A percentile compares a stretch with the other conserved stretches of the same genome.
phyloP scores from a whole-genome alignment of 1,140 invertebrate species.

The Orius insidiosus region DNA sequence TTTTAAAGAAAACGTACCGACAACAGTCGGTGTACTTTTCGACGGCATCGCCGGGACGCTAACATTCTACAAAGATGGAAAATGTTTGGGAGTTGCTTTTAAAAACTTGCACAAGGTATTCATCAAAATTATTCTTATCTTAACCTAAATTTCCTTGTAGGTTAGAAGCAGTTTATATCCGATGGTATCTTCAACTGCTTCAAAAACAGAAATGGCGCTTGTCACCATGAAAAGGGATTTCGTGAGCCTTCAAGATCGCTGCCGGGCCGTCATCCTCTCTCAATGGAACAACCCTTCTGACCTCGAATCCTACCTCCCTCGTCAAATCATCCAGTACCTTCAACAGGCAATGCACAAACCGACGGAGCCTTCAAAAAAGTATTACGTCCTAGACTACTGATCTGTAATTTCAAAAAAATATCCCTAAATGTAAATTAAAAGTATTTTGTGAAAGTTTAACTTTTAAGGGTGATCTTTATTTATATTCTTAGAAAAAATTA shows the following conservation, averaged over 20 bases:
- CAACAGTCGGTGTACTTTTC: slow-evolving; percentile 44
- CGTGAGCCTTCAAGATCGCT: slow-evolving; percentile 45
- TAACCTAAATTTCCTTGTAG: neutral
- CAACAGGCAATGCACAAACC: slow-evolving; percentile 25
- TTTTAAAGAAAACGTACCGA: slow-evolving; percentile 49
- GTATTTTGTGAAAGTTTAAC: too few relatives aligned
- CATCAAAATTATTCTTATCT: neutral
- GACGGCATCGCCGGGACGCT: slow-evolving; percentile 49
- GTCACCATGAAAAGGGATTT: slow-evolving; percentile 38
- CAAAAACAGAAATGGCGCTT: slow-evolving; percentile 54
- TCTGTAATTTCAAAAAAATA: too few relatives aligned
- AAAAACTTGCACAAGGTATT: slow-evolving; percentile 29
- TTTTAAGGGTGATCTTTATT: too few relatives aligned
- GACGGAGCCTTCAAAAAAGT: slow-evolving; percentile 9
- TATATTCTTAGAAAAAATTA: too few relatives aligned
- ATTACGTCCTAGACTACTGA: slow-evolving; percentile 13
- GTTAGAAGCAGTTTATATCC: slow-evolving; percentile 46
- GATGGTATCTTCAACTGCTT: slow-evolving; percentile 51
- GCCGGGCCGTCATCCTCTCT: slow-evolving; percentile 35
- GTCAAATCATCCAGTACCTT: slow-evolving; percentile 30
- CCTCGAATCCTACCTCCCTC: slow-evolving; percentile 23
- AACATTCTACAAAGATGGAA: slow-evolving; percentile 54
- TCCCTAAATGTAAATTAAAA: too few relatives aligned
- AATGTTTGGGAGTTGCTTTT: slow-evolving; percentile 37
- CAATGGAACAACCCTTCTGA: slow-evolving; percentile 28